Base-by-base conservation (phyloP, 2,888 invertebrate genomes). In the Drosophila greeni region DNA sequence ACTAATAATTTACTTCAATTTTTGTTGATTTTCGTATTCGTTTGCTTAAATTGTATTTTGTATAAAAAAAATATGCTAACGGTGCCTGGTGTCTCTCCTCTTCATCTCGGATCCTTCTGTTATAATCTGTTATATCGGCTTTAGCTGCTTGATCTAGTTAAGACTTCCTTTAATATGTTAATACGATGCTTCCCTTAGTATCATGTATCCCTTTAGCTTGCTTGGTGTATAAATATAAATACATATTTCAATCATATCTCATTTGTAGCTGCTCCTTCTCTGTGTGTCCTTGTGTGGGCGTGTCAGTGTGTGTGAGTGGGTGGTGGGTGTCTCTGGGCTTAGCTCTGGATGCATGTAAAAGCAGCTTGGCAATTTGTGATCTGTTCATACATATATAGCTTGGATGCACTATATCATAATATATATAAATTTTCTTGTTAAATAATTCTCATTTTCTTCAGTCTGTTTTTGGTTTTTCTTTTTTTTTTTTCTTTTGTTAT, bases 21-120 rank as follows among this genome's bases (percentile, higher is more conserved):
- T 54, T 57, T 57, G 24, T 51, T 69, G 31, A 42, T 47, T 40
- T 36, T 66, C 51, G 34, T 66, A 58, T 58, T 68, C 11, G 5
- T 42, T 74, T 54, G 73, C 83, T 83, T 79, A 81, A 72, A 70
- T 81, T 75, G 74, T 79, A 79, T 76, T 76, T 76, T 81, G 75
- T 83, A 80, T 77, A 76, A 77, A 82, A 81, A 78, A 79, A 74
- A 74, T 71, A 81, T 82, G 76, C 79, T 81, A 82, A 84, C 84
- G 82, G 82, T 80, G 80, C 82, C 76, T 70, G 29, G 70, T 80
- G 76, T 74, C 71, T 70, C 64, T 69, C 55, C 11, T 42, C 40
- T 2, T 14, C 9, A 42, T 42, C 23, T 42, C 33, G 23, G 29
- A 37, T 56, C 54, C 37, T 29, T 20, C 36, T 48, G n/a, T n/a